Base-by-base conservation (phyloP, 2,888 invertebrate genomes). In the Macrosoma leucophasiata region DNA sequence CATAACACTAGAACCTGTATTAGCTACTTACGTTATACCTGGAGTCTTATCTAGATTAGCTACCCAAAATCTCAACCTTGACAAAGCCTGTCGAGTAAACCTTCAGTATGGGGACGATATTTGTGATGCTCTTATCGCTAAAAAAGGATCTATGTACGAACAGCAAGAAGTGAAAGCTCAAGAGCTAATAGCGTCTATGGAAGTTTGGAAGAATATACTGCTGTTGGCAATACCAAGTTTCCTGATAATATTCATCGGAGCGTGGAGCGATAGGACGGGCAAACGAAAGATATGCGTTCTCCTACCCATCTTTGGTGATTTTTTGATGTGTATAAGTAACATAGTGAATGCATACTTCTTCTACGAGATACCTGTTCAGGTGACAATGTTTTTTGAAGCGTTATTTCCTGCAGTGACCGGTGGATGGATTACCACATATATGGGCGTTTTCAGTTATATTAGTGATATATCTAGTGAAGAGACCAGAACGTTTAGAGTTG, bases 21-120 rank as follows among this genome's bases (percentile, higher is more conserved):
- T 90, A 27, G 85, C 87, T 2, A 88, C 86, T 34, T 90, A 88
- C 51, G 86, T 90, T 0, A 73, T 90, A 43, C 89, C 90, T 2
- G 86, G 86, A 43, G 84, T 85, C 1, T 54, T 88, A n/a, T 89
- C 91, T 0, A 87, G 89, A 40, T 64, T 94, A 33, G 93, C 93
- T 2, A 92, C 92, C 3, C 94, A 94, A 70, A 94, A 94, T 68
- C 69, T 94, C 11, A 93, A 93, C 68, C 77, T 94, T 48, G 94
- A 94, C 58, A 94, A 94, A 72, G 94, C 94, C 0, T 94, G 94
- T 54, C 77, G 93, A 11, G 93, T 94, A 0, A 94, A 94, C 58
- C 79, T 92, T 56, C 81, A 79, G 1, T 93, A 90, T 58, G 85
- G 90, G 0, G 87, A 89, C 29, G 76, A 84, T 33, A 86, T 94